Evolutionary conservation across 2,113 vertebrate genomes (phyloP).

Genomic region (Melanerpes aurifrons): DNA sequence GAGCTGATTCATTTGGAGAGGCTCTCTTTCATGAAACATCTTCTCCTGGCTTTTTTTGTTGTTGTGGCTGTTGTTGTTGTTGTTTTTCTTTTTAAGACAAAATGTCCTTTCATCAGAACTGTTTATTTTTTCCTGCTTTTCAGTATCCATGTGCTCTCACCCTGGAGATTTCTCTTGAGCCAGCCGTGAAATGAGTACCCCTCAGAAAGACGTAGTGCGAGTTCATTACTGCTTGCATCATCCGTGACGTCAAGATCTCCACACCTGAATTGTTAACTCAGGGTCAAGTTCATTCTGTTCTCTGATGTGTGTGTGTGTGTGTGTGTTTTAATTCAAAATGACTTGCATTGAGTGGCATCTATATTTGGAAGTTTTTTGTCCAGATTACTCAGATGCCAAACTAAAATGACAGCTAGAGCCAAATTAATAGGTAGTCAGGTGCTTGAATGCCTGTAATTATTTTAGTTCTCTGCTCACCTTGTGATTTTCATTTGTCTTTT

Average conservation of each 20-base stretch:
- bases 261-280: background rate
- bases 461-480: background rate
- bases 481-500: background rate
- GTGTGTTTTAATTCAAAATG: background rate
- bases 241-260: background rate
- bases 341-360: background rate
- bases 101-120: slow-evolving; percentile 1
- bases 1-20: slow-evolving; percentile 18
- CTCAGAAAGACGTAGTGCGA: background rate
- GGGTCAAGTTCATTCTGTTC: background rate
- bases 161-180: background rate
- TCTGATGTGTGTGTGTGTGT: background rate
- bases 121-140: background rate
- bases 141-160: background rate
- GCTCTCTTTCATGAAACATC: background rate
- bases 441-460: background rate
- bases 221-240: background rate
- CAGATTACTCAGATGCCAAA: background rate
- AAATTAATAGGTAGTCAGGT: background rate
- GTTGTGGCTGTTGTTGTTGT: background rate
- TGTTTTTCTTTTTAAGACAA: background rate
- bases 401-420: background rate
- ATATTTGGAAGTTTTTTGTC: background rate
- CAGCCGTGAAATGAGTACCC: background rate
- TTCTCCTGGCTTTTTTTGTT: background rate